Percentiles rank a stretch among this genome's conserved stretches.
These are phyloP conservation scores for Neomicropteryx cornuta DNA, from an alignment of 1,140 invertebrate genomes.

Conservation along the genomic window DNA sequence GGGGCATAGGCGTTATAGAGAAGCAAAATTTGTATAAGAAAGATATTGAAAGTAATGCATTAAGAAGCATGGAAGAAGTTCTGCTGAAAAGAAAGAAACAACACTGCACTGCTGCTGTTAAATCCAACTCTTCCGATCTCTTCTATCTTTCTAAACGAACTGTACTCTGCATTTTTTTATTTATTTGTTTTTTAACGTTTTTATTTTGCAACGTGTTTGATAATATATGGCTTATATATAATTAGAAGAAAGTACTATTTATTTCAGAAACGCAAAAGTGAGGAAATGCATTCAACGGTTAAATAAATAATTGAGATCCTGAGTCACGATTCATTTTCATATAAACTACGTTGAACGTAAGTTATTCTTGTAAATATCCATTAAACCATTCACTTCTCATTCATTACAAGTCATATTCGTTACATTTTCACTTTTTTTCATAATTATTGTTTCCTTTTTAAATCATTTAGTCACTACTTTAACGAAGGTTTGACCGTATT, in stretches of 20 bases:
- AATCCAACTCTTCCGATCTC: slow-evolving; percentile 55
- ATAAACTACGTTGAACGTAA: too few relatives aligned
- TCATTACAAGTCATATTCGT: too few relatives aligned
- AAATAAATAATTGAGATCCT: slow-evolving; percentile 54
- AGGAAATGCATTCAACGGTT: slow-evolving; percentile 48
- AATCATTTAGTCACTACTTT: too few relatives aligned
- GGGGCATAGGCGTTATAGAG: slow-evolving; percentile 50
- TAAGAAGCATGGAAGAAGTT: slow-evolving; percentile 37
- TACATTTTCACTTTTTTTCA: too few relatives aligned
- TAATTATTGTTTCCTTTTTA: too few relatives aligned
- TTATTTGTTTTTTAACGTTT: slow-evolving; percentile 40
- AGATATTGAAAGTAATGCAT: slow-evolving; percentile 21
- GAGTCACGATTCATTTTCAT: slow-evolving; percentile 55
- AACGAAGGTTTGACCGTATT: too few relatives aligned
- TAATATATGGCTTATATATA: slow-evolving; percentile 22
- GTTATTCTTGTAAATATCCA: too few relatives aligned
- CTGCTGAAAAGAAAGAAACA: slow-evolving; percentile 35
- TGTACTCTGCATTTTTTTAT: slow-evolving; percentile 47
- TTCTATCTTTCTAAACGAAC: slow-evolving; percentile 50
- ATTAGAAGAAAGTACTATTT: slow-evolving; percentile 34
- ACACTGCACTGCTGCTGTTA: slow-evolving; percentile 40
- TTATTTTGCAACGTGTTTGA: slow-evolving; percentile 24
- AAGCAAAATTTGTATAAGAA: slow-evolving; percentile 25
- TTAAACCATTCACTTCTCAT: too few relatives aligned
- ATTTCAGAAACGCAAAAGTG: slow-evolving; percentile 37